Conservation (phyloP, 2,113 vertebrate genomes). For the Furnarius figulus region DNA sequence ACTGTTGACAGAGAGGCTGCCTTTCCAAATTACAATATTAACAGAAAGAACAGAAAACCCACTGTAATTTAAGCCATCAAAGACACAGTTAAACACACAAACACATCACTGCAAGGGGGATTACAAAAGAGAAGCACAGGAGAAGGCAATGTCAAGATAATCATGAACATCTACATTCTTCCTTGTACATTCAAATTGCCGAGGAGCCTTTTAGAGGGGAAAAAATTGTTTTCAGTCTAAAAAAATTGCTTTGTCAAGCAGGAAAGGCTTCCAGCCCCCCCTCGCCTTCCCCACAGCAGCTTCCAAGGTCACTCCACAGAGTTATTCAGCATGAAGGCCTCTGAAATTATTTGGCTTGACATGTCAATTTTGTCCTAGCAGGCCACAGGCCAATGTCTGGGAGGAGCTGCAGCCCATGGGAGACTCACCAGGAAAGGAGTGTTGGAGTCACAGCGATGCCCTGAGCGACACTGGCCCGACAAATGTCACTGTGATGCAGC, state of each 20-base stretch:
- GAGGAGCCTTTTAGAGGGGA: not conserved
- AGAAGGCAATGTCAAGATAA: not conserved
- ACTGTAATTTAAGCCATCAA: not conserved
- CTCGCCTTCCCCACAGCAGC: not conserved
- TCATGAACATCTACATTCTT: not conserved
- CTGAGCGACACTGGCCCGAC: not conserved
- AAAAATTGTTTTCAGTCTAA: not conserved
- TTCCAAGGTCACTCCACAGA: slow-evolving; percentile 55
- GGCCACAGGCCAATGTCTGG: not conserved
- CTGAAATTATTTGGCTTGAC: slow-evolving; percentile 28
- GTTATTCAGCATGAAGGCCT: not conserved
- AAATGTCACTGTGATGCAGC: not conserved
- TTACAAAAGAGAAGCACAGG: not conserved
- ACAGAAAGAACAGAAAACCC: not conserved
- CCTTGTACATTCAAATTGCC: not conserved
- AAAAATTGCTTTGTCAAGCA: not conserved
- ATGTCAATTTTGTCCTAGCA: not conserved
- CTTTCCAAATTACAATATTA: not conserved
- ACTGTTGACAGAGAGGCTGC: not conserved
- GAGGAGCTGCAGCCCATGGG: not conserved
- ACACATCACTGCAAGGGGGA: not conserved
- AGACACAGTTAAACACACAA: not conserved
- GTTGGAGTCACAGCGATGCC: not conserved
- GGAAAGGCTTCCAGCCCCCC: not conserved
- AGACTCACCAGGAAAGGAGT: not conserved